These are phyloP conservation scores for Brachyopa scutellaris DNA, from an alignment of 2,888 invertebrate genomes.

Conservation along the genomic window DNA sequence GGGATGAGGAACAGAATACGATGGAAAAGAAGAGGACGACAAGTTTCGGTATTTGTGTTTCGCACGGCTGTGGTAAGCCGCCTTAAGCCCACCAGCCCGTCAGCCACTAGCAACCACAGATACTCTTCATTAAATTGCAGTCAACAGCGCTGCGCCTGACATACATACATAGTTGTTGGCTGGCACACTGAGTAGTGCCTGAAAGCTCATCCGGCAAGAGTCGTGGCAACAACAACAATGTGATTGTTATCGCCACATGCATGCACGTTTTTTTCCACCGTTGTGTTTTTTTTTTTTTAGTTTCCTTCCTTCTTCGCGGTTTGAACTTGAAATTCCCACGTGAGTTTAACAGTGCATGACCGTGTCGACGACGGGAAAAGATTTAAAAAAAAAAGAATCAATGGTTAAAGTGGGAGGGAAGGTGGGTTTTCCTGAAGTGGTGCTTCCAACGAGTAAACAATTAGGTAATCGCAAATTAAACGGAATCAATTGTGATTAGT, in stretches of 20 bases:
- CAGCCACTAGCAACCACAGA: not conserved
- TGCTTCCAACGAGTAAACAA: not conserved
- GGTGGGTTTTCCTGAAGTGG: not conserved
- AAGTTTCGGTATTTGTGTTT: constrained; percentile 38
- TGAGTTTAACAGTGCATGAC: constrained; percentile 55
- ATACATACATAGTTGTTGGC: too few relatives aligned
- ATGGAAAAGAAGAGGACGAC: not conserved
- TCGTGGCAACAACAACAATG: constrained; percentile 36
- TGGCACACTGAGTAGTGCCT: constrained; percentile 25
- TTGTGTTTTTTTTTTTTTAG: constrained; percentile 2
- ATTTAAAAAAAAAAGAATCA: constrained; percentile 20
- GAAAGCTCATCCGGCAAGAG: constrained; percentile 55
- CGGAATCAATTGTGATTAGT: not conserved
- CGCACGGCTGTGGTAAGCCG: constrained; percentile 33
- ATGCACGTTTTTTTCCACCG: constrained; percentile 52
- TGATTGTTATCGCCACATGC: constrained; percentile 58
- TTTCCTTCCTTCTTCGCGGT: constrained; percentile 46
- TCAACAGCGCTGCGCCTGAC: constrained; percentile 6
- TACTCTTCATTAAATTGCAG: constrained; percentile 53
- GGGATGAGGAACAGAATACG: not conserved
- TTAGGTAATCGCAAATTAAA: not conserved
- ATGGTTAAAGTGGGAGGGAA: not conserved
- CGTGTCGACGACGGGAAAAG: constrained; percentile 13
- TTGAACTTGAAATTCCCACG: constrained; percentile 70
- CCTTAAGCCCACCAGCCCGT: not conserved